Evolutionary conservation across 2,113 vertebrate genomes (phyloP), one percentile per base, ranked within the genome.

Genomic region (Syrmaticus mikado): DNA sequence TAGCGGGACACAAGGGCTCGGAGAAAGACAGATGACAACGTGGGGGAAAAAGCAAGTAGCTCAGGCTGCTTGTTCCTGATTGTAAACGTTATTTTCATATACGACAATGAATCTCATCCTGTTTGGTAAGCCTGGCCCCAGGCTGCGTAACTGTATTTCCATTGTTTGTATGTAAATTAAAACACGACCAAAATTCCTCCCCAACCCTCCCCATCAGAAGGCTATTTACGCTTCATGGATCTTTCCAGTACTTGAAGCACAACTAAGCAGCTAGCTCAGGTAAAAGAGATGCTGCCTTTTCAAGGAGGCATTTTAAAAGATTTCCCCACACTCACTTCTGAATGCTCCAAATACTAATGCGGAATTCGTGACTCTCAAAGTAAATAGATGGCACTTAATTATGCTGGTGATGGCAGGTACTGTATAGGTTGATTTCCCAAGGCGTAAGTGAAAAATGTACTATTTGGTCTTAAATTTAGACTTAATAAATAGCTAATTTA

Each of bases 401-500:
- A 96, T 97, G 96, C 95, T 95, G 95, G 90, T 97, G 97, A 94
- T 98, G 97, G 95, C 98, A 98, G 98, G 98, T 98, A 98, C 91
- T 75, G 93, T 97, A 97, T 90, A 97, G 98, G 98, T 99, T 99
- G 98, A 98, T 98, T 98, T 99, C 98, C 98, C 98, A 97, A 98
- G 98, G 98, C 97, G 92, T 98, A 98, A 98, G 98, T 98, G 98
- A 98, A 98, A 98, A 98, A 98, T 98, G 98, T 96, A 98, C 97
- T 98, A 97, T 98, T 98, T 98, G 98, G 97, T 99, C 98, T 99
- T 98, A 98, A 98, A 98, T 98, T 98, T 98, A 98, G 98, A 98
- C 98, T 98, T 99, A 99, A 99, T 99, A 99, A 99, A 99, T 99
- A 99, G 98, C 99, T 98, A 99, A 99, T 99, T 99, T 99, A 99